Conservation (phyloP, 2,888 invertebrate species). For the Xestia sexstrigata region DNA sequence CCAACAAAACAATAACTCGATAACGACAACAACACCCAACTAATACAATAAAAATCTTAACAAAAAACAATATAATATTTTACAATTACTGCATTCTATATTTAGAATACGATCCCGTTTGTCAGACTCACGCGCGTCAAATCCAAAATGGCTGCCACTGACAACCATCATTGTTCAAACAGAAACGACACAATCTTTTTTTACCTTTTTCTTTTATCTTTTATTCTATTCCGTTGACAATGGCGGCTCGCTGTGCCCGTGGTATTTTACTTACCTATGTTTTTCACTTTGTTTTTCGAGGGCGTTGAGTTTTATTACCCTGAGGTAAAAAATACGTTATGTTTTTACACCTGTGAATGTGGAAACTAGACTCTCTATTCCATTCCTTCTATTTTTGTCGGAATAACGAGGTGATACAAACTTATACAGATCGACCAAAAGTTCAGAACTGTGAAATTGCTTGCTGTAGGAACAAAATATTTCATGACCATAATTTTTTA, state of each 20-base stretch:
- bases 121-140: conserved; percentile 75
- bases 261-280: conserved; percentile 87
- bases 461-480: not conserved
- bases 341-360: conserved; percentile 66
- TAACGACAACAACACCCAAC: conserved; percentile 15
- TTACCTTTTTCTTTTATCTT: conserved; percentile 82
- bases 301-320: conserved; percentile 71
- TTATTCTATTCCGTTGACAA: conserved; percentile 83
- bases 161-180: conserved; percentile 89
- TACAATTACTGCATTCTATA: conserved; percentile 59
- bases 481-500: not conserved
- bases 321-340: conserved; percentile 67
- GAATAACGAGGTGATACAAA: not conserved
- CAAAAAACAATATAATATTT: conserved; percentile 44
- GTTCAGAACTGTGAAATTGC: not conserved
- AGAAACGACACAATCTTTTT: conserved; percentile 89
- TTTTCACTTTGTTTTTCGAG: conserved; percentile 81
- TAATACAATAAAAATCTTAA: conserved; percentile 13
- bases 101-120: conserved; percentile 67
- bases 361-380: conserved; percentile 12
- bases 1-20: not conserved
- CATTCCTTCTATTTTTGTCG: not conserved
- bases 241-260: conserved; percentile 85
- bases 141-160: conserved; percentile 87
- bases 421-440: not conserved